Percentiles rank a stretch among this genome's conserved stretches.
These are phyloP conservation scores for Oryzias sinensis DNA, from an alignment of 2,797 vertebrate genomes.

Conservation along the genomic window DNA sequence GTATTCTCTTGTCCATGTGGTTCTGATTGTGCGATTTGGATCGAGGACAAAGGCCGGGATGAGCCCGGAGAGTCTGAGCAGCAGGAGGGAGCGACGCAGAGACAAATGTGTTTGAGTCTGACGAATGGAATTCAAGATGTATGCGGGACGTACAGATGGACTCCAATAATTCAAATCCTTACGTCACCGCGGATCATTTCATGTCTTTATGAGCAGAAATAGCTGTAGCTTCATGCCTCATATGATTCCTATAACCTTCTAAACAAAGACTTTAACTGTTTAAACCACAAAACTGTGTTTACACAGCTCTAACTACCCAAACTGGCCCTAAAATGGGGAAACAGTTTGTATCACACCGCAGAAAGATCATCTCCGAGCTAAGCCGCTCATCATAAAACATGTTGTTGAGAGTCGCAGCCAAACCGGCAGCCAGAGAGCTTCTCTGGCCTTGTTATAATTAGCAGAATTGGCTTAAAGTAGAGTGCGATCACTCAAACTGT, in stretches of 20 bases:
- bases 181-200: constrained; percentile 26
- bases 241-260: constrained; percentile 43
- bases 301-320: constrained; percentile 31
- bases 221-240: constrained; percentile 24
- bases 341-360: constrained; percentile 35
- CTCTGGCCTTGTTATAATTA: constrained; percentile 35
- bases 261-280: constrained; percentile 42
- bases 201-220: constrained; percentile 19
- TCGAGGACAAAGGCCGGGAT: constrained; percentile 42
- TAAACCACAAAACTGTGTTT: constrained; percentile 37
- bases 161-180: constrained; percentile 20
- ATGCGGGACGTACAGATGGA: constrained; percentile 19
- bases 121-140: constrained; percentile 29
- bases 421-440: constrained; percentile 35
- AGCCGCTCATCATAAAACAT: constrained; percentile 49
- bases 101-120: constrained; percentile 30
- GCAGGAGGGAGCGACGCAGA: constrained; percentile 15
- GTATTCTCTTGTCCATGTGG: constrained; percentile 65
- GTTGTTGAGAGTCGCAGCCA: constrained; percentile 42
- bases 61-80: constrained; percentile 24
- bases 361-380: constrained; percentile 40
- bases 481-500: neutral
- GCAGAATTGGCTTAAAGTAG: constrained; percentile 25
- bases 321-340: constrained; percentile 44
- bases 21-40: constrained; percentile 67